Conservation (phyloP, 1,140 invertebrate genomes). For the Leguminivora glycinivorella region DNA sequence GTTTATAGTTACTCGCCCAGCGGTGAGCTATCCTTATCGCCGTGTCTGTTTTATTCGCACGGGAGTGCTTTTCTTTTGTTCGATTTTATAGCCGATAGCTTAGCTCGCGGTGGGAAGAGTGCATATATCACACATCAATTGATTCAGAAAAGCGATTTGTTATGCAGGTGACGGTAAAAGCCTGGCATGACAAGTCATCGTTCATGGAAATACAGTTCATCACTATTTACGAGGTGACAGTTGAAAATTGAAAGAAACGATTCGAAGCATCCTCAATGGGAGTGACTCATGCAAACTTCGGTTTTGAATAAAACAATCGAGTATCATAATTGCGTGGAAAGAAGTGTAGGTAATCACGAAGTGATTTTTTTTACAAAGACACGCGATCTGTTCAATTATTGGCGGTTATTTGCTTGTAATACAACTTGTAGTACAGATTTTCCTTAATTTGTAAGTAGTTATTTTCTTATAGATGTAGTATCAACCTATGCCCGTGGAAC, state of each 20-base stretch:
- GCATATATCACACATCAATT: neutral
- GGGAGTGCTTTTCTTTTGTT: too few relatives aligned
- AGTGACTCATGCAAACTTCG: neutral
- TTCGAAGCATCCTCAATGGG: neutral
- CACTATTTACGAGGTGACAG: conserved; percentile 9
- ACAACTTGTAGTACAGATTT: too few relatives aligned
- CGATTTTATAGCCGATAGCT: too few relatives aligned
- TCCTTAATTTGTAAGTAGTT: too few relatives aligned
- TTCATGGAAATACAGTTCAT: conserved; percentile 2
- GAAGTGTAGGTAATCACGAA: neutral
- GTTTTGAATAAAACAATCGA: neutral
- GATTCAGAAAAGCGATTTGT: neutral
- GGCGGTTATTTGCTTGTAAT: neutral
- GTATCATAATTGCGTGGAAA: neutral
- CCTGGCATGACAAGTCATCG: conserved; percentile 1
- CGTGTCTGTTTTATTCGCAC: too few relatives aligned
- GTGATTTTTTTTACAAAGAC: neutral
- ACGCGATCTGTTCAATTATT: neutral
- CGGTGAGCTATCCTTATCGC: too few relatives aligned
- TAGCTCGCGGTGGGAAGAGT: too few relatives aligned
- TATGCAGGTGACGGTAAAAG: neutral
- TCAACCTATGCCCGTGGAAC: too few relatives aligned
- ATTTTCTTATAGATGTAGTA: too few relatives aligned
- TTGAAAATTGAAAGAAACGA: conserved; percentile 4
- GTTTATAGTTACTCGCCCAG: too few relatives aligned